Percentiles rank a stretch among this genome's conserved stretches.
These are phyloP conservation scores for Globodera rostochiensis DNA, from an alignment of 1,140 invertebrate genomes.

Conservation along the genomic window DNA sequence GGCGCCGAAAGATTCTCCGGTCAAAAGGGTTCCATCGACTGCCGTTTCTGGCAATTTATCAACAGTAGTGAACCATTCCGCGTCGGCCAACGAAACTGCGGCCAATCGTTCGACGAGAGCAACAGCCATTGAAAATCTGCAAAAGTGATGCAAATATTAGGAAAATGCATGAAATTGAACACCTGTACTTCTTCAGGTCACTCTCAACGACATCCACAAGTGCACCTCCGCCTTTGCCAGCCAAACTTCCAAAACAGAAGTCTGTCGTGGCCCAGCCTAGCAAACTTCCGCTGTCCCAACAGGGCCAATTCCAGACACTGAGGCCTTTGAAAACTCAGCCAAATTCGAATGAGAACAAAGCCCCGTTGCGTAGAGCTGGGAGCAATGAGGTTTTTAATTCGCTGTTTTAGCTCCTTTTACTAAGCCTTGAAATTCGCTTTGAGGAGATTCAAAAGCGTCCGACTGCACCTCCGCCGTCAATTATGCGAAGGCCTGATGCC, in stretches of 20 bases:
- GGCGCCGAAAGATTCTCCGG: neutral
- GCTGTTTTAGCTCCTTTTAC: too few species aligned
- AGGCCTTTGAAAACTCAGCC: constrained; percentile 21
- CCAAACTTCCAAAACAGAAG: constrained; percentile 17
- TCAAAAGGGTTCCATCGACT: neutral
- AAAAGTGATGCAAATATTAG: neutral
- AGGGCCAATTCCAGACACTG: constrained; percentile 33
- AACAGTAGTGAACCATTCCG: neutral
- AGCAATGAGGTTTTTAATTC: constrained; percentile 24
- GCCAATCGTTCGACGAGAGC: neutral
- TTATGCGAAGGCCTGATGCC: constrained; percentile 29
- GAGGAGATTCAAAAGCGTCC: constrained; percentile 18
- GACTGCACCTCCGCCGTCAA: neutral
- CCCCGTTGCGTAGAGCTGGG: constrained; percentile 13
- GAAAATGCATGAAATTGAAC: neutral
- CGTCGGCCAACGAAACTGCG: neutral
- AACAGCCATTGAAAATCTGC: constrained; percentile 4
- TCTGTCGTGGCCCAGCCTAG: neutral
- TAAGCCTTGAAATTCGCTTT: neutral
- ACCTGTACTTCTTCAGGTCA: neutral
- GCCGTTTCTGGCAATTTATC: neutral
- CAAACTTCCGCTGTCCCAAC: constrained; percentile 22
- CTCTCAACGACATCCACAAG: constrained; percentile 9
- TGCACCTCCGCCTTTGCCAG: constrained; percentile 24
- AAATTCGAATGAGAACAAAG: neutral